Base-by-base conservation (phyloP, 2,797 vertebrate species). In the Dromococcyx pavoninus region DNA sequence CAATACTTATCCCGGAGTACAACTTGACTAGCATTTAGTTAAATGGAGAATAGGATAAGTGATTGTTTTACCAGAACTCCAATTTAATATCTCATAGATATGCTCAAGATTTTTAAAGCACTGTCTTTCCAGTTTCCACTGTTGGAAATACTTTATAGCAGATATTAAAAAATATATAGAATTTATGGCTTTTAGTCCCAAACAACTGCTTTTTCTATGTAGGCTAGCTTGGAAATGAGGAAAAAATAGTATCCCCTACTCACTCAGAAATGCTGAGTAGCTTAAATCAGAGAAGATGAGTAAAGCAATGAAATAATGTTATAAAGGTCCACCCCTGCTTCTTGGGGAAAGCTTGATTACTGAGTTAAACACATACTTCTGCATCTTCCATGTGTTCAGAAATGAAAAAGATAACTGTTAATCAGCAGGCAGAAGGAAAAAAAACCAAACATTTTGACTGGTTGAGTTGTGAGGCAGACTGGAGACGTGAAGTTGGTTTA, bases 61-160 rank as follows among this genome's bases (percentile, higher is more conserved):
- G 69, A 93, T 82, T 50, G 44, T 76, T 92, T 86, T 93, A 80
- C 41, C 91, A 93, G 78, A 57, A 61, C 18, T 82, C 28, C 32
- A 54, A 25, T 57, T 80, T 86, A 88, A 75, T 86, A 69, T 86
- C 48, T 94, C 5, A 16, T 69, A 79, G 83, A 87, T 95, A 86
- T 12, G 33, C 58, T 92, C 57, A 91, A 74, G 37, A 39, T 50
- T 77, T 88, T 67, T 69, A 83, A 83, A 37, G 67, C 93, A 74
- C 46, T 91, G 8, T 33, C 37, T 94, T 88, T 93, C 37, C 16
- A 30, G 18, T 87, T 77, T 56, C 18, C 2, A 1, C 32, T 84
- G n/a, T 7, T 86, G 61, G 33, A 67, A 90, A 61, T 56, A 73
- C 12, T 50, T 87, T 89, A 43, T 5, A 80, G 22, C 44, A 74